Conservation (phyloP, 2,113 vertebrate genomes). For the Laticauda laticaudata region DNA sequence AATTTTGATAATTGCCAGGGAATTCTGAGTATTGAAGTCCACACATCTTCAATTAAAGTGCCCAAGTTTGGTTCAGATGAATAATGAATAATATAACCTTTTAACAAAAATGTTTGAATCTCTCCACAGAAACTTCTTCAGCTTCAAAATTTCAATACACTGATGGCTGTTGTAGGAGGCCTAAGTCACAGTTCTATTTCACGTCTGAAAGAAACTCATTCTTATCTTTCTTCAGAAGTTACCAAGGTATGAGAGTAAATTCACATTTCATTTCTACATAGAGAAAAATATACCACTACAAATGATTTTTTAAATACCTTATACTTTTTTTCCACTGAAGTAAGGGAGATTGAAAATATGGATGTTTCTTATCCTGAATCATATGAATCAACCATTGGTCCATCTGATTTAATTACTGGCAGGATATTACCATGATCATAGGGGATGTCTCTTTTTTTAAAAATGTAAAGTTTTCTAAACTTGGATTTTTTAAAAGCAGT, state of each 20-base stretch:
- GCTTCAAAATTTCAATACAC: constrained; percentile 95
- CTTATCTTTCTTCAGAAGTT: constrained; percentile 86
- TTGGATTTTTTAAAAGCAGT: not conserved
- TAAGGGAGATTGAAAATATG: constrained; percentile 13
- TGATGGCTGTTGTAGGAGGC: constrained; percentile 96
- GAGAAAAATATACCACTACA: not conserved
- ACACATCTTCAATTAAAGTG: not conserved
- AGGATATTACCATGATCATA: not conserved
- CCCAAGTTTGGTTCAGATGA: not conserved
- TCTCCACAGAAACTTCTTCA: constrained; percentile 87
- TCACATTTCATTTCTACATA: not conserved
- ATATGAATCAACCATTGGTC: not conserved
- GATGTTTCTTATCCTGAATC: not conserved
- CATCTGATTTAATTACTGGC: not conserved
- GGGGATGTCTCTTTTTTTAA: not conserved
- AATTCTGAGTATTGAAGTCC: not conserved
- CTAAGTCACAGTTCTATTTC: constrained; percentile 96
- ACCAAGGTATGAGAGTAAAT: constrained; percentile 77
- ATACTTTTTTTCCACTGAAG: constrained; percentile 2
- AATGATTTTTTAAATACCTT: constrained; percentile 13
- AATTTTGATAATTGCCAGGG: not conserved
- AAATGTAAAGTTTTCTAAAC: not conserved
- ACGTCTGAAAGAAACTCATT: constrained; percentile 93
- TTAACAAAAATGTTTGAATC: constrained; percentile 13
- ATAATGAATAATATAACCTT: not conserved